phyloP scores from a whole-genome alignment of 2,797 vertebrate genomes.

The Chaetodon trifasciatus region DNA sequence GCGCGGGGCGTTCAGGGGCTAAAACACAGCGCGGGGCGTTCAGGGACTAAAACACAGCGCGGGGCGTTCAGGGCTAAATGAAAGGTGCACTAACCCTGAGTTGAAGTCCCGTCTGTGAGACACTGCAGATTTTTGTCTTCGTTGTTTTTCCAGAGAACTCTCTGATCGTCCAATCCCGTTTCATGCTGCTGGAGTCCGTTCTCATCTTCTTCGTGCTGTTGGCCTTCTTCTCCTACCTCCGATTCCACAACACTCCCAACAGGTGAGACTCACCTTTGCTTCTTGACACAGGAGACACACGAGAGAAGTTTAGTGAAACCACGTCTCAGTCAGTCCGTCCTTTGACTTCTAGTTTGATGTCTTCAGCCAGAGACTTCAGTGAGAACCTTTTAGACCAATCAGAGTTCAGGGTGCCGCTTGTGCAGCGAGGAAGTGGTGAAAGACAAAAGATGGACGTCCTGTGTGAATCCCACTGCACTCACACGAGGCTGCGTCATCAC shows the following conservation, averaged over 20 bases:
- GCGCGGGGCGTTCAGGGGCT: no score
- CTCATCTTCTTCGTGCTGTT: constrained; percentile 94
- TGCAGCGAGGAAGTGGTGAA: no score
- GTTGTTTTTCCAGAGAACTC: constrained; percentile 89
- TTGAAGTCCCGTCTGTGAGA: neutral
- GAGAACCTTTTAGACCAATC: neutral
- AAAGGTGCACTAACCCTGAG: no score
- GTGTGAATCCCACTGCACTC: no score
- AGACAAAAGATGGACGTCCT: no score
- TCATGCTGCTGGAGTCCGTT: constrained; percentile 94
- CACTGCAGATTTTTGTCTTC: neutral
- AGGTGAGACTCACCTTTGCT: constrained; percentile 80
- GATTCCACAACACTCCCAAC: constrained; percentile 86
- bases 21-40: neutral
- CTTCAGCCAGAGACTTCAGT: neutral
- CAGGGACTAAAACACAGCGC: neutral
- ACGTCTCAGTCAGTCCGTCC: no score
- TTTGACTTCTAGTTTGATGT: neutral
- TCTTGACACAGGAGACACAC: neutral
- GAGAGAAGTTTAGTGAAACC: no score
- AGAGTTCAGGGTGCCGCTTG: no score
- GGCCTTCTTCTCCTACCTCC: constrained; percentile 91
- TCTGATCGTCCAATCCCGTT: constrained; percentile 93
- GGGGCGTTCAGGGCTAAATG: neutral
- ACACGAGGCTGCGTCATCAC: no score